Evolutionary conservation across 2,113 vertebrate genomes (phyloP), one percentile per base, ranked within the genome.

Genomic region (Hiodon alosoides): DNA sequence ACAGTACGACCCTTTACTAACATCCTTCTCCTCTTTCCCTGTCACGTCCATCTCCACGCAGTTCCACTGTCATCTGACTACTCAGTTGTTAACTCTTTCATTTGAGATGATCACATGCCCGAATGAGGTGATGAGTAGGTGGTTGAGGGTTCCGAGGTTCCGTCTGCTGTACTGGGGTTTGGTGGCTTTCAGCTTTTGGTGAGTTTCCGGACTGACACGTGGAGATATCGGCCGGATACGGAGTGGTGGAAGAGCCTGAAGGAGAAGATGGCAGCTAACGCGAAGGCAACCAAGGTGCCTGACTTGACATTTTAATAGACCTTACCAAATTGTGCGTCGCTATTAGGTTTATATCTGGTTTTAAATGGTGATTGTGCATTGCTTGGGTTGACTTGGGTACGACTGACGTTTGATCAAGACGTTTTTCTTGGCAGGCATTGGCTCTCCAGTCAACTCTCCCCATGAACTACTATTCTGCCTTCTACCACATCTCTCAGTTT

Each of bases 391-490:
- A 14, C 51, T 54, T 48, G 55, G n/a, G 6, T 14, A 10, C 67
- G 4, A 8, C 59, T 51, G 31, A 31, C 3, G 3, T 51, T 48
- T 72, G 70, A 13, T 4, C 5, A 11, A 31, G 58, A 51, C 9
- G 47, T 75, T 14, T 76, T 71, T 70, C 2, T 67, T 64, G 82
- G 83, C 80, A 95, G 96, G 87, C 65, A 5, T 86, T 98, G 51
- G 93, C 92, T 64, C 88, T 92, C 4, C 84, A 84, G 79, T 85
- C 85, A 0, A 86, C 90, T 3, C 54, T 93, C 77, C 95, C 93
- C 64, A 95, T 99, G 95, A 99, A 95, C 87, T 99, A 99, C 80
- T 99, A 98, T 78, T 95, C 92, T 2, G 95, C 93, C 10, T 99
- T 98, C 84, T 90, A 93, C 79, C 91, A 93, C 61, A 79, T 98